phyloP scores from a whole-genome alignment of 30 jellyfish, hydroid and myxozoan genomes.

The Aurelia coerulea region DNA sequence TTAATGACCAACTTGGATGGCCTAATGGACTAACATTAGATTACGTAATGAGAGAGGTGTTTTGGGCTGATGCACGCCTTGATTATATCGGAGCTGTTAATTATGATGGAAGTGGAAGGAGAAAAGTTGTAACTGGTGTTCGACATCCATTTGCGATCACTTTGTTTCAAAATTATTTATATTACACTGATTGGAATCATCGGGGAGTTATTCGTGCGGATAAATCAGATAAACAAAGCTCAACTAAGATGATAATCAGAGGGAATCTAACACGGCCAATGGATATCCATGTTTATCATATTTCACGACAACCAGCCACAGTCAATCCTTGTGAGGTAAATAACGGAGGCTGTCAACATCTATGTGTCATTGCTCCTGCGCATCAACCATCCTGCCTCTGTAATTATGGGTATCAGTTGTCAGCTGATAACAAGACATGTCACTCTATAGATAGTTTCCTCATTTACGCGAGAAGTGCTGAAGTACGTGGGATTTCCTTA shows the following conservation, averaged over 20 bases:
- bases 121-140: constrained; percentile 74
- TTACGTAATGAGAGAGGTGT: constrained; percentile 63
- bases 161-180: constrained; percentile 67
- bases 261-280: constrained; percentile 86
- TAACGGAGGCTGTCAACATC: constrained; percentile 80
- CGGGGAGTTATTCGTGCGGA: constrained; percentile 76
- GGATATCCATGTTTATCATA: constrained; percentile 87
- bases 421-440: constrained; percentile 66
- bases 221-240: constrained; percentile 13
- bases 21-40: constrained; percentile 96
- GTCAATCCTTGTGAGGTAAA: constrained; percentile 68
- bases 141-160: constrained; percentile 96
- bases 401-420: constrained; percentile 48
- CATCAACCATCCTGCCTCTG: constrained; percentile 79
- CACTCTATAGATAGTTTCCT: constrained; percentile 45
- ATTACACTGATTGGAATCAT: constrained; percentile 92
- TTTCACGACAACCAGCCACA: constrained; percentile 79
- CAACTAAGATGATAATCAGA: constrained; percentile 30
- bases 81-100: constrained; percentile 89
- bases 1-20: constrained; percentile 85
- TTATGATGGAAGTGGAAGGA: constrained; percentile 76
- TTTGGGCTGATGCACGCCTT: constrained; percentile 98
- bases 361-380: constrained; percentile 78
- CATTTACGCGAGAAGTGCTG: constrained; percentile 93
- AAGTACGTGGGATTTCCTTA: constrained; percentile 90